A percentile compares a stretch with the other conserved stretches of the same genome.
These are phyloP conservation scores for Callinectes sapidus DNA, from an alignment of 2,888 invertebrate species.

Conservation along the genomic window DNA sequence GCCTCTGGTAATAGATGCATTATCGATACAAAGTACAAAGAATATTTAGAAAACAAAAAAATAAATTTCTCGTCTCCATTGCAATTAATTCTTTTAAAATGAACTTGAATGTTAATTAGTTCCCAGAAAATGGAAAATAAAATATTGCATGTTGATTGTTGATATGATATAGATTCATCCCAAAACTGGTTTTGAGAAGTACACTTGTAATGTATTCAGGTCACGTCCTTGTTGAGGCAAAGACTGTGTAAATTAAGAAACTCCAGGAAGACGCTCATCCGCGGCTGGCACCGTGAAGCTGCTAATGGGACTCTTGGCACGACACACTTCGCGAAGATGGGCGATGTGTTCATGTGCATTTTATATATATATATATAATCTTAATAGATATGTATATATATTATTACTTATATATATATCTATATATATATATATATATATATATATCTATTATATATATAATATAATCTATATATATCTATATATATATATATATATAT, in stretches of 20 bases:
- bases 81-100: background rate
- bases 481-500: too few species aligned
- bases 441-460: too few species aligned
- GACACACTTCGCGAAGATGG: too few species aligned
- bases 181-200: background rate
- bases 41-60: background rate
- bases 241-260: background rate
- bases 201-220: background rate
- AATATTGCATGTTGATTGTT: background rate
- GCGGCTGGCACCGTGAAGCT: background rate
- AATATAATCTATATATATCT: too few species aligned
- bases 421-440: too few species aligned
- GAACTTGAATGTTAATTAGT: slow-evolving; percentile 12
- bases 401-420: too few species aligned
- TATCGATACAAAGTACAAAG: background rate
- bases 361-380: too few species aligned
- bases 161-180: background rate
- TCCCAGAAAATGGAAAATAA: background rate
- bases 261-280: background rate
- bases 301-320: background rate
- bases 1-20: background rate
- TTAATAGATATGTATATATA: too few species aligned
- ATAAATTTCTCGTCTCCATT: background rate
- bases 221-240: background rate
- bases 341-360: too few species aligned